Base-by-base conservation (phyloP, 2,797 vertebrate species). In the Pelochelys cantorii region DNA sequence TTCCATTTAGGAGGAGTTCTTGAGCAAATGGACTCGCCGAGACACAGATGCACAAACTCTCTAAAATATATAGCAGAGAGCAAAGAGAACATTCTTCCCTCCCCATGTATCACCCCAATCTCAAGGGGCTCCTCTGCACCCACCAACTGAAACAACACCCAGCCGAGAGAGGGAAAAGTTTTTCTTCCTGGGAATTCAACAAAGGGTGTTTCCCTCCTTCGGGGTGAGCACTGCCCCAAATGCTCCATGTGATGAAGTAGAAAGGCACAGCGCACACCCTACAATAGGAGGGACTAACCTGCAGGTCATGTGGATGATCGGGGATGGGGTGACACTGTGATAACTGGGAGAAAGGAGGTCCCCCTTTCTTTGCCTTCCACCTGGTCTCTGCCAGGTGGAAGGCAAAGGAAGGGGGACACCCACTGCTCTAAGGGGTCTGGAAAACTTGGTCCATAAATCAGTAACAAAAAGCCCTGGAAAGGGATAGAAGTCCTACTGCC, bases 291-390 rank as follows among this genome's bases (percentile, higher is more conserved):
- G 42, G 25, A 4, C 52, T 77, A 52, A 52, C 74, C 65, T 10
- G 31, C 65, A 7, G 8, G 23, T 29, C 42, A 29, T 4, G 14
- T 9, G 14, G 42, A 25, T 27, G 74, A 22, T 0, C 6, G 5
- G 7, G 22, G 2, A 2, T 75, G 27, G 11, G 5, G 10, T 52
- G 10, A 27, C 4, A 85, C 79, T 81, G 53, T 22, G 7, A 89
- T 4, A 79, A 22, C 20, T 5, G 4, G 5, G 3, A 3, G 53
- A 74, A 13, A 27, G 71, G 23, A 48, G 13, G 25, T 48, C 5
- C 22, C 8, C 5, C 57, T 86, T 90, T 9, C 42, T 8, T 48
- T 48, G 14, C 57, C 83, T 27, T 9, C 6, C 15, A 12, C 11
- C 74, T 52, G 37, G 4, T 17, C 6, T 52, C 68, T 71, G 34